Percentiles rank a stretch among this genome's conserved stretches.
Evolutionary conservation across 2,113 vertebrate species (phyloP).

Genomic region (Platycercus adscitus): DNA sequence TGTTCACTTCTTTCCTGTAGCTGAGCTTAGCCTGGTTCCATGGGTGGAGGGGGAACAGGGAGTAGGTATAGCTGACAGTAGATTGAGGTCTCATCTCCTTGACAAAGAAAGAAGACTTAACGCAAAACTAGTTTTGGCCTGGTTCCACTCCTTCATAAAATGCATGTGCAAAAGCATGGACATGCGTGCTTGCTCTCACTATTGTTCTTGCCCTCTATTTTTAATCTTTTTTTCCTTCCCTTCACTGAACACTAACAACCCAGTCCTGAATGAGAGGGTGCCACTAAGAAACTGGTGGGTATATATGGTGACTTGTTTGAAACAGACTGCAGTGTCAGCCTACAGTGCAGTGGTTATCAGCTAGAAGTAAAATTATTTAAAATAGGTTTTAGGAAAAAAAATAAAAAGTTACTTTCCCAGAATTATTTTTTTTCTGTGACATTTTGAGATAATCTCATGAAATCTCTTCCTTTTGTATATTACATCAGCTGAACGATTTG

Average conservation of each 20-base stretch:
- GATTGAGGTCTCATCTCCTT: background rate
- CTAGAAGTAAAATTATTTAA: slow-evolving; percentile 43
- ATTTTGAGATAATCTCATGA: slow-evolving; percentile 32
- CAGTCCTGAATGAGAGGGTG: background rate
- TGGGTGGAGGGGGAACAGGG: accelerated
- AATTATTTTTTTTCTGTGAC: background rate
- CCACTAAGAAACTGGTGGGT: background rate
- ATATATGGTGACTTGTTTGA: background rate
- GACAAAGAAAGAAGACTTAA: background rate
- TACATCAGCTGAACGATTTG: slow-evolving; percentile 38
- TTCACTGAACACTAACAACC: background rate
- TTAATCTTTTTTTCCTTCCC: background rate
- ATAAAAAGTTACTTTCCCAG: background rate
- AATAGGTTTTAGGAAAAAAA: background rate
- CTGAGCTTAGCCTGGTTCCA: background rate
- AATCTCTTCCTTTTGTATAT: background rate
- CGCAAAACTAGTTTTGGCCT: background rate
- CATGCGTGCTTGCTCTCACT: background rate
- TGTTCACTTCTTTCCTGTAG: background rate
- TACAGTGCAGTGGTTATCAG: background rate
- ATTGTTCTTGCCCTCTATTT: background rate
- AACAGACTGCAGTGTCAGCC: background rate
- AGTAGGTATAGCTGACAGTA: accelerated
- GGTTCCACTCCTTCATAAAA: background rate
- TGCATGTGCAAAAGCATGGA: accelerated